Base-by-base conservation (phyloP, 2,113 vertebrate species). In the Aspiorhynchus laticeps region DNA sequence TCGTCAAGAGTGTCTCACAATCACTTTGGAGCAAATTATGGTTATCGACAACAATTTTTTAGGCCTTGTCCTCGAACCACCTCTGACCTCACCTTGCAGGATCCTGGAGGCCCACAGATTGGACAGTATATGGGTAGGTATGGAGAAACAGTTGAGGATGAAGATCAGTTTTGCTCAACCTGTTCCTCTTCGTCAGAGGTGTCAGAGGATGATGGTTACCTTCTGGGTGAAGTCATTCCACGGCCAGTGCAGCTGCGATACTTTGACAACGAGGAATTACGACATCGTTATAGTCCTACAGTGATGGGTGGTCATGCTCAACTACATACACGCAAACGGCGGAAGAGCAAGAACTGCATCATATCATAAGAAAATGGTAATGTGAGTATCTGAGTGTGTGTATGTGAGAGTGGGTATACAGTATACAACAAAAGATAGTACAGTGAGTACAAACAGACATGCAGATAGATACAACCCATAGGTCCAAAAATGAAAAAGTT, bases 321-420 rank as follows among this genome's bases (percentile, higher is more conserved):
- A 94, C 90, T 98, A 92, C 97, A 98, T 91, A 95, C 94, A 93
- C 95, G 97, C 90, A 98, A 98, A 90, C 96, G 97, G 90, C 96
- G 98, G 88, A 99, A 99, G 96, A 98, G 97, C 96, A 99, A 99
- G 96, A 99, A 99, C 95, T 99, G 98, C 89, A 97, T 96, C 85
- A 97, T 99, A 93, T 99, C 98, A 82, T 87, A 91, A 93, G 91
- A 74, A 65, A 43, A 31, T 46, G 91, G 28, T 31, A 61, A 41
- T 61, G 80, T 80, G 63, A 83, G 59, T 41, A 59, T 80, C 33
- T 78, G 79, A 73, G 75, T 65, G 53, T 86, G 75, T 82, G 81
- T 82, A n/a, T 82, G 80, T 65, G 51, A 65, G 69, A 73, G 65
- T 85, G 41, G 63, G 48, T 73, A 33, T 53, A 67, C 46, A 59